Evolutionary conservation across 2,113 vertebrate genomes (phyloP).

Genomic region (Haliaeetus leucogaster): DNA sequence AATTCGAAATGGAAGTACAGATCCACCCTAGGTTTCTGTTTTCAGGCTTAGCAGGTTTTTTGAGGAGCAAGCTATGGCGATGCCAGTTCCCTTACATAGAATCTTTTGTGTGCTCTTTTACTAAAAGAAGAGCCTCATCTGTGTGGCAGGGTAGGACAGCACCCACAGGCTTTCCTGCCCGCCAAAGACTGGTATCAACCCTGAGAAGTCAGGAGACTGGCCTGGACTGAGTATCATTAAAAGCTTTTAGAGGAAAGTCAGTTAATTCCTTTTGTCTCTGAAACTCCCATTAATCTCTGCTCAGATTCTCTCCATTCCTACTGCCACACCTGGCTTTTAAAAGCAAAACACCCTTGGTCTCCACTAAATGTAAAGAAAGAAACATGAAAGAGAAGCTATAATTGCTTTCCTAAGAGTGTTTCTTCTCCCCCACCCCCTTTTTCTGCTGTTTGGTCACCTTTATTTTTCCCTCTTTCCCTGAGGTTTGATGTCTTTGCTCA

Average conservation of each 20-base stretch:
- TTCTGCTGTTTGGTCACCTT: conserved; percentile 40
- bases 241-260: not conserved
- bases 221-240: not conserved
- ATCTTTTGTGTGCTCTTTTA: not conserved
- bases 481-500: conserved; percentile 35
- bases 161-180: not conserved
- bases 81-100: not conserved
- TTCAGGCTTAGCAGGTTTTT: not conserved
- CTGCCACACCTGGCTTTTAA: conserved; percentile 32
- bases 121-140: not conserved
- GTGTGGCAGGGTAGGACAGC: not conserved
- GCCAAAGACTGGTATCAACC: not conserved
- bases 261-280: conserved; percentile 4
- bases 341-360: conserved; percentile 14
- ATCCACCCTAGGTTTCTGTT: not conserved
- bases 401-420: conserved; percentile 25
- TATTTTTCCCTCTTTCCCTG: not conserved
- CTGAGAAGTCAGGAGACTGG: not conserved
- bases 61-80: fast-evolving
- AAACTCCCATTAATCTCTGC: not conserved
- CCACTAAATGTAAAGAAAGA: not conserved
- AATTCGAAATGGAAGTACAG: not conserved
- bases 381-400: conserved; percentile 38
- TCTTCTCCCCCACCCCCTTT: not conserved
- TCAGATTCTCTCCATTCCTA: not conserved